phyloP scores from a whole-genome alignment of 23 tunicate species.

The Ascidia mentula region DNA sequence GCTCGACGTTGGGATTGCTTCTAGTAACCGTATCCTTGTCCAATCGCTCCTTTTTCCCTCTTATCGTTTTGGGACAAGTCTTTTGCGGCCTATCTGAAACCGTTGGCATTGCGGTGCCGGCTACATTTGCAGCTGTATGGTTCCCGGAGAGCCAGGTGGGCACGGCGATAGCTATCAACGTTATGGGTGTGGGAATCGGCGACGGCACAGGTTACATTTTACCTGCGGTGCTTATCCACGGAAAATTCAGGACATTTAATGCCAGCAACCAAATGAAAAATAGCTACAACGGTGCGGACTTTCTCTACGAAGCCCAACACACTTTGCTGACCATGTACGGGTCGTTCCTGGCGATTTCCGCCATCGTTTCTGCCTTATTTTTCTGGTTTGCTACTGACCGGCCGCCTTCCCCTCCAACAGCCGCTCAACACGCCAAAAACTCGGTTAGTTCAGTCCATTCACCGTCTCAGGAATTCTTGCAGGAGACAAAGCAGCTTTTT shows the following conservation, averaged over 20 bases:
- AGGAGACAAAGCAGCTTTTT: background rate
- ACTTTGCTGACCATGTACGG: background rate
- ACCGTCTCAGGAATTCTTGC: background rate
- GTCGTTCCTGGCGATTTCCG: background rate
- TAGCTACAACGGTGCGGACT: background rate
- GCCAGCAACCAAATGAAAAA: background rate
- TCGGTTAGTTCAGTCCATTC: background rate
- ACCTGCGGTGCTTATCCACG: background rate
- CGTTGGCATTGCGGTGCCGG: background rate
- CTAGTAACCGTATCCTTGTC: background rate
- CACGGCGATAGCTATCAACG: background rate
- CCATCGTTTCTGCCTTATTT: background rate
- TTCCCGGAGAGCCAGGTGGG: background rate
- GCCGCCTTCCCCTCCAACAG: background rate
- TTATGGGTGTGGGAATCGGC: background rate
- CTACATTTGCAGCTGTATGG: background rate
- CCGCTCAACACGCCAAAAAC: background rate
- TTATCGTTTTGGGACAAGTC: background rate
- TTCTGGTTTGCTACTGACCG: background rate
- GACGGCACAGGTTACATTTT: background rate
- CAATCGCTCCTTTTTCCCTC: background rate
- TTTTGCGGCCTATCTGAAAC: background rate
- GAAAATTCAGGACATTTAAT: background rate
- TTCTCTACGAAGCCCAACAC: background rate
- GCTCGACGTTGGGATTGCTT: background rate